Conservation (phyloP, 2,113 vertebrate species). For the Cepphus grylle region DNA sequence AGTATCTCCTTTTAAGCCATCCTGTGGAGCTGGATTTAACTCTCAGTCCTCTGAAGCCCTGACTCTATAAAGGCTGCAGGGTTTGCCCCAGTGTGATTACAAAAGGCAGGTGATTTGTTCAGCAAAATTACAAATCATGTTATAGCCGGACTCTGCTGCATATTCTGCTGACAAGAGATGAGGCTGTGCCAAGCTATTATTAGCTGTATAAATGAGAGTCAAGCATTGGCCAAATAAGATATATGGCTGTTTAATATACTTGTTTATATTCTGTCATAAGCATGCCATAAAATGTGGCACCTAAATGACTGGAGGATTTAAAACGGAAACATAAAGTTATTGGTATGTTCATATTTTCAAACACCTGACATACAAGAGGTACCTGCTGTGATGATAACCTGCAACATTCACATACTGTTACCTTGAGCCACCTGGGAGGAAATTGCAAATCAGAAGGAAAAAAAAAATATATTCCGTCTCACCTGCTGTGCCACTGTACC, state of each 20-base stretch:
- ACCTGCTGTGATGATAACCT: background rate
- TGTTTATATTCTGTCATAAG: background rate
- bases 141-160: background rate
- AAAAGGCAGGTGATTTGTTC: background rate
- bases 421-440: background rate
- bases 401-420: background rate
- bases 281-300: background rate
- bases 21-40: background rate
- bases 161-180: background rate
- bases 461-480: background rate
- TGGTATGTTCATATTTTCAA: background rate
- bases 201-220: background rate
- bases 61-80: background rate
- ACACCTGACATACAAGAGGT: background rate
- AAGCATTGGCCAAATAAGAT: background rate
- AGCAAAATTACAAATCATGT: background rate
- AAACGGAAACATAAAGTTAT: background rate
- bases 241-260: background rate
- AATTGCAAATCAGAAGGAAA: background rate
- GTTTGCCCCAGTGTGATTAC: background rate
- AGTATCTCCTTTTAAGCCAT: background rate
- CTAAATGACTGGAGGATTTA: background rate
- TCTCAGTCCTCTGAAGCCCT: background rate
- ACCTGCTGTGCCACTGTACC: slow-evolving; percentile 95
- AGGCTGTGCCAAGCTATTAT: background rate